Conservation (phyloP, 2,113 vertebrate species). For the Chaetorhynchus papuensis region DNA sequence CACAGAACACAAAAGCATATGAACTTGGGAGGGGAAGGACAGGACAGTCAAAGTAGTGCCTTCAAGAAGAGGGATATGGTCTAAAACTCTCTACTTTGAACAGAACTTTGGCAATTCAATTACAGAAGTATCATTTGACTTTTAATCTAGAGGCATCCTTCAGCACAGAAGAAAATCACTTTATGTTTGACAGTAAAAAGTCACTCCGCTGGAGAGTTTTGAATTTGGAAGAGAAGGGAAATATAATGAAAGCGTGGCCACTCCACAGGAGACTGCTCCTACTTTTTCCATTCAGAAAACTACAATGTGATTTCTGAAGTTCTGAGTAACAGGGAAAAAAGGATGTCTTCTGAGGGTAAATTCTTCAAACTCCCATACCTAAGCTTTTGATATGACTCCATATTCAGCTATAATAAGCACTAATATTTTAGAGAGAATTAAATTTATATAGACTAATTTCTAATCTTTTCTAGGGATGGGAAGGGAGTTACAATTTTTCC, state of each 20-base stretch:
- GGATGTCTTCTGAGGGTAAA: neutral
- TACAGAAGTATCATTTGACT: neutral
- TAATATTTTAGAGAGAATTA: neutral
- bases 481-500: neutral
- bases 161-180: neutral
- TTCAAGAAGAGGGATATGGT: neutral
- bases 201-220: neutral
- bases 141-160: neutral
- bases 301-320: neutral
- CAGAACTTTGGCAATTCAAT: neutral
- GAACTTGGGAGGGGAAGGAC: neutral
- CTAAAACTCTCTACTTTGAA: neutral
- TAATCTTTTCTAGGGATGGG: neutral
- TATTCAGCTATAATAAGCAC: constrained; percentile 26
- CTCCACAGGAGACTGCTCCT: neutral
- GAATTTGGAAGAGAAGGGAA: neutral
- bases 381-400: neutral
- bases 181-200: neutral
- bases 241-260: neutral
- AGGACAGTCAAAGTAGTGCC: neutral
- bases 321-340: neutral
- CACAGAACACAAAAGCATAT: neutral
- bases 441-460: constrained; percentile 34
- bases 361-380: neutral
- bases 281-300: neutral